Evolutionary conservation across 2,888 invertebrate genomes (phyloP), one percentile per base, ranked within the genome.

Genomic region (Napeogenes inachia): DNA sequence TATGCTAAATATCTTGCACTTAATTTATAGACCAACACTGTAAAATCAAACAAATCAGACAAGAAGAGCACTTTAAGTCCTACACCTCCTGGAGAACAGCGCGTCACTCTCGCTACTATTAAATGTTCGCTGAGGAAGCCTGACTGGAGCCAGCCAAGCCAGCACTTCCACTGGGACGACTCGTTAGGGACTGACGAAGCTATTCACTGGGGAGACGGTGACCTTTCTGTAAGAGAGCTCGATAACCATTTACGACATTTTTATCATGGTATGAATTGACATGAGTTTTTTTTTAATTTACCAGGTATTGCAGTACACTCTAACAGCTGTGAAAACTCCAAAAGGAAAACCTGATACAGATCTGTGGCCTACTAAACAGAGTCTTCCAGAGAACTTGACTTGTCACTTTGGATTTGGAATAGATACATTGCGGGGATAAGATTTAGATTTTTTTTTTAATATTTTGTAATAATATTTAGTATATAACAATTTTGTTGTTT

Each of bases 81-180:
- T 0, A 80, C 75, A 56, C 47, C 68, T 2, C 68, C 74, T 2
- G 70, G 66, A 2, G 85, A 87, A 56, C 81, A 82, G 65, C 73
- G 79, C 56, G 81, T 81, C 2, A 85, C 83, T 0, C 64, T 93
- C 13, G 92, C 91, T 0, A 87, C 85, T 6, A 85, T 92, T 60
- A 81, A 74, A 60, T 92, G 92, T 65, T 71, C 83, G 0, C 79
- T 93, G 13, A 79, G 74, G 57, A 74, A 69, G 8, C 82, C 88
- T 0, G 91, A 91, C 73, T 93, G 93, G 93, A 92, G 91, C 61
- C 91, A 92, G 55, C 72, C 80, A 1, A 82, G 83, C 0, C 85
- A 92, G 59, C 91, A 92, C 71, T 93, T 91, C 74, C 91, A 91
- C 71, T 93, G 93, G 93, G 91, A 91, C 45, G 86, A 89, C 68